phyloP scores from a whole-genome alignment of 1,140 invertebrate species.

The Solen grandis region DNA sequence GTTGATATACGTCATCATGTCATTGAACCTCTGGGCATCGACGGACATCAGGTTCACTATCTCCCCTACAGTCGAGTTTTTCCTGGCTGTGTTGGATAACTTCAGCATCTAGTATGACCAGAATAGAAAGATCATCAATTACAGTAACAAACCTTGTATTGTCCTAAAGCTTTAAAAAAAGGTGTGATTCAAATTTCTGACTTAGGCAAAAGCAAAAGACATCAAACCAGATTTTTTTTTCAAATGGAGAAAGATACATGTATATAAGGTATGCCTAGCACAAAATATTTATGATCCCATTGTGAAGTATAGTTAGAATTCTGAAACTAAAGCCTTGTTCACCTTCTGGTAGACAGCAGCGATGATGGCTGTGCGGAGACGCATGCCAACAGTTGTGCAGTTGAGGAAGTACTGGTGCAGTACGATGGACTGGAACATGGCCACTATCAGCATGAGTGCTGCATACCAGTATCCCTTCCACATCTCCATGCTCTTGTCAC shows the following conservation, averaged over 20 bases:
- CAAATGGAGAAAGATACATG: too few relatives aligned
- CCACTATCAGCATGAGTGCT: slow-evolving; percentile 87
- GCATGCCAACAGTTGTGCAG: slow-evolving; percentile 89
- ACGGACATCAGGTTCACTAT: slow-evolving; percentile 85
- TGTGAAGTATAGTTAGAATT: too few relatives aligned
- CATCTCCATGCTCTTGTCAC: slow-evolving; percentile 78
- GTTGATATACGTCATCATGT: slow-evolving; percentile 89
- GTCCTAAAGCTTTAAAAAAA: too few relatives aligned
- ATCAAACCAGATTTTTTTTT: too few relatives aligned
- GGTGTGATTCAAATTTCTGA: too few relatives aligned
- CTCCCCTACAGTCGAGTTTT: slow-evolving; percentile 83
- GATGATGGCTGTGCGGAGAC: slow-evolving; percentile 94
- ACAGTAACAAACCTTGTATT: too few relatives aligned
- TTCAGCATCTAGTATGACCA: slow-evolving; percentile 77
- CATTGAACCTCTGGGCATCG: slow-evolving; percentile 82
- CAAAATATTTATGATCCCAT: too few relatives aligned
- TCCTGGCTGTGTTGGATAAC: slow-evolving; percentile 77
- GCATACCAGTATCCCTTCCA: slow-evolving; percentile 96
- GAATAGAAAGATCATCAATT: too few relatives aligned
- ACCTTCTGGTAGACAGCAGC: slow-evolving; percentile 96
- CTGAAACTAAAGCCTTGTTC: too few relatives aligned
- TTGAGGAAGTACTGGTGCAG: slow-evolving; percentile 83
- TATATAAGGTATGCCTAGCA: too few relatives aligned
- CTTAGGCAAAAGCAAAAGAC: too few relatives aligned
- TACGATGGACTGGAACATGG: slow-evolving; percentile 92